Percentiles rank a stretch among this genome's conserved stretches.
Conservation (phyloP, 1,140 invertebrate genomes). For the Drosophila albomicans region DNA sequence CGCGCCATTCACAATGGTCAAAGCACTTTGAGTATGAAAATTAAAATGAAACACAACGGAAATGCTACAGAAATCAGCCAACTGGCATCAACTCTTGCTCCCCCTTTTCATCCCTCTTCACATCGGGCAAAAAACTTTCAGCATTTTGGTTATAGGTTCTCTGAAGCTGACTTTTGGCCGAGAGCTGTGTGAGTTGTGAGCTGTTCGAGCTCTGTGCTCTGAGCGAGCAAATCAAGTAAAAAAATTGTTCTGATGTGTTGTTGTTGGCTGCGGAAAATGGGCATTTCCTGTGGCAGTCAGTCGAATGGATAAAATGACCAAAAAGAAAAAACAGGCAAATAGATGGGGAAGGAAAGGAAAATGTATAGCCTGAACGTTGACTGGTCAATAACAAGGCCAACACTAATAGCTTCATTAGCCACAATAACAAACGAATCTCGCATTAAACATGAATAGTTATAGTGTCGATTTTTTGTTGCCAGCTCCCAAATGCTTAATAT, state of each 20-base stretch:
- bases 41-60: slow-evolving; percentile 82
- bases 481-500: slow-evolving; percentile 18
- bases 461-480: not conserved
- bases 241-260: slow-evolving; percentile 48
- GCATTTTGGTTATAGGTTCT: slow-evolving; percentile 21
- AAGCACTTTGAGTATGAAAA: slow-evolving; percentile 72
- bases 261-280: slow-evolving; percentile 59
- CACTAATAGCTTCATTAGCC: slow-evolving; percentile 76
- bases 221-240: slow-evolving; percentile 63
- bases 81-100: slow-evolving; percentile 72
- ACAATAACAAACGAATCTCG: slow-evolving; percentile 20
- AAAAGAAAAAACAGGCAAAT: slow-evolving; percentile 6
- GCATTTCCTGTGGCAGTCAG: slow-evolving; percentile 57
- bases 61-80: slow-evolving; percentile 82
- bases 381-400: slow-evolving; percentile 61
- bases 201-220: slow-evolving; percentile 6
- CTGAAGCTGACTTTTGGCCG: slow-evolving; percentile 16
- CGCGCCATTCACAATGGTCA: slow-evolving; percentile 55
- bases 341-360: slow-evolving; percentile 7
- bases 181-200: slow-evolving; percentile 4
- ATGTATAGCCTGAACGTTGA: slow-evolving; percentile 24
- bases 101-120: slow-evolving; percentile 16
- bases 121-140: slow-evolving; percentile 8
- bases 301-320: slow-evolving; percentile 9
- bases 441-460: slow-evolving; percentile 19